These are phyloP conservation scores for Trochalopteron elliotii DNA, from an alignment of 2,113 vertebrate species.

Conservation along the genomic window DNA sequence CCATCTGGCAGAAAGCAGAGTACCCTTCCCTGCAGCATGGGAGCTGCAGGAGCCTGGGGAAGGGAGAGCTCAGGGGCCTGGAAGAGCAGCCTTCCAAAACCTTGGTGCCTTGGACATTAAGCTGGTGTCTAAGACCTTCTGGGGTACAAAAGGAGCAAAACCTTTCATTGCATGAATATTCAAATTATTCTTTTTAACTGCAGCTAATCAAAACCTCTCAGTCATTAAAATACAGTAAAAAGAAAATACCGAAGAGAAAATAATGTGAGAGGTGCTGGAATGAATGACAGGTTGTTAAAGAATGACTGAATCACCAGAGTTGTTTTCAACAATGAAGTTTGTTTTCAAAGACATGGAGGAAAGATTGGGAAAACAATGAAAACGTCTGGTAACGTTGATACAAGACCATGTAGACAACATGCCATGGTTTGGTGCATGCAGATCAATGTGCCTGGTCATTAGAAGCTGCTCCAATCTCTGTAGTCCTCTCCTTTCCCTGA, in stretches of 20 bases:
- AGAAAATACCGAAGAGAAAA: not conserved
- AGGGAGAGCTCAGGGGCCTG: not conserved
- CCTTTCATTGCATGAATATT: not conserved
- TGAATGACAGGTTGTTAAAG: not conserved
- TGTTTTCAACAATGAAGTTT: not conserved
- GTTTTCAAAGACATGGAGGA: not conserved
- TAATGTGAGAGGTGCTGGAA: not conserved
- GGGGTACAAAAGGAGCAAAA: not conserved
- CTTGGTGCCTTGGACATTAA: not conserved
- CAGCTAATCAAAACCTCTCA: not conserved
- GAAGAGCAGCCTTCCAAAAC: not conserved
- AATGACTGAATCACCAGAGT: not conserved
- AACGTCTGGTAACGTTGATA: not conserved
- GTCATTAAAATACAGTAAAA: not conserved
- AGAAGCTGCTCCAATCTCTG: not conserved
- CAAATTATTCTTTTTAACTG: not conserved
- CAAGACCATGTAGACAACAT: not conserved
- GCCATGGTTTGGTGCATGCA: not conserved
- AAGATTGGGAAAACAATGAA: not conserved
- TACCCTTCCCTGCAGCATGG: rapidly evolving
- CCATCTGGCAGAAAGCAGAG: not conserved
- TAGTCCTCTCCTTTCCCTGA: not conserved
- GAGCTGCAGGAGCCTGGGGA: not conserved
- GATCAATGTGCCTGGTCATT: not conserved
- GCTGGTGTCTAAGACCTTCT: not conserved